These are phyloP conservation scores for Orycteropus afer DNA, from an alignment of 2,113 vertebrate species.

Conservation along the genomic window DNA sequence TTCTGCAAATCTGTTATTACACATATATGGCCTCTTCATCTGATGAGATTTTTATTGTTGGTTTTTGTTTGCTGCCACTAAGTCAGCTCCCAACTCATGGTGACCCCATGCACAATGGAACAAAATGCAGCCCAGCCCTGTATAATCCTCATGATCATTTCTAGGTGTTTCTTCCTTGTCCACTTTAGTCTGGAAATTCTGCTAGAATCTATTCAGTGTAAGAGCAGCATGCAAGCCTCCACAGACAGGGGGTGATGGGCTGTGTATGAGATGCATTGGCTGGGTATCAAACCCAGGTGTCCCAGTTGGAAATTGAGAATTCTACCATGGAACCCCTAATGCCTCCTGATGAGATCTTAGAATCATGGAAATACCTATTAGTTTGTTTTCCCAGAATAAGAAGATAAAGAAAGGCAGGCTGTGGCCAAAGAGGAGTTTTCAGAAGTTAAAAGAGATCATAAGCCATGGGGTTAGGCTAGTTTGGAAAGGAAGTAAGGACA, in stretches of 20 bases:
- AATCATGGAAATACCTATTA: background rate
- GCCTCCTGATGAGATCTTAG: background rate
- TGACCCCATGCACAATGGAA: background rate
- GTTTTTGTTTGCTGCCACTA: background rate
- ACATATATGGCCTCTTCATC: background rate
- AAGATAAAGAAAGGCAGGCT: background rate
- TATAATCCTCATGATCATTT: background rate
- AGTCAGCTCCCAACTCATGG: background rate
- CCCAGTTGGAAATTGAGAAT: background rate
- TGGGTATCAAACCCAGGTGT: background rate
- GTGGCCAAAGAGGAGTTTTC: background rate
- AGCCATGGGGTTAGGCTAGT: background rate
- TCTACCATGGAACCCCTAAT: background rate
- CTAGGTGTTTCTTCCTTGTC: background rate
- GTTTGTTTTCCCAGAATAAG: background rate
- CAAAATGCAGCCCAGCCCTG: background rate
- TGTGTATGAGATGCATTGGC: background rate
- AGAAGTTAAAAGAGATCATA: background rate
- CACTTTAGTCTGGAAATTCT: background rate
- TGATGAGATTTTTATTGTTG: background rate
- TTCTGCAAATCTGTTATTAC: background rate
- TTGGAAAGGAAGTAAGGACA: background rate
- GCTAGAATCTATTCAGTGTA: background rate
- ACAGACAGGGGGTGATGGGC: background rate
- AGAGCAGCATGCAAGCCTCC: background rate